Percentiles rank a stretch among this genome's conserved stretches.
phyloP scores from a whole-genome alignment of 2,888 invertebrate species.

The Brachylomia viminalis region DNA sequence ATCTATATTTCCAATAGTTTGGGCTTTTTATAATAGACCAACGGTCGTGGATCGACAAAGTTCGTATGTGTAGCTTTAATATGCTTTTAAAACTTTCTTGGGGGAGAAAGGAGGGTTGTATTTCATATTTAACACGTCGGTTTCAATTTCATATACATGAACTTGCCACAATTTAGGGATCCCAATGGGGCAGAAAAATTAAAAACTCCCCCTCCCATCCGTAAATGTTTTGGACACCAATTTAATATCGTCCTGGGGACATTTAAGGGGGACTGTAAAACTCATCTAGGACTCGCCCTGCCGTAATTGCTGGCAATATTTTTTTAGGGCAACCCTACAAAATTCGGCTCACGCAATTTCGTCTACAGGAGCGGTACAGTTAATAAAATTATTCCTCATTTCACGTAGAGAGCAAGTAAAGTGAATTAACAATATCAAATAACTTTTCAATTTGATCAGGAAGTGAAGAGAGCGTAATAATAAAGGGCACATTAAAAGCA shows the following conservation, averaged over 20 bases:
- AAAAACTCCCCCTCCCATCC: neutral
- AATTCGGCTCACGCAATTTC: conserved; percentile 8
- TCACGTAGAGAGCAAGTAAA: conserved; percentile 14
- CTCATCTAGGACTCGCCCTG: conserved; percentile 37
- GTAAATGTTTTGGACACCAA: conserved; percentile 22
- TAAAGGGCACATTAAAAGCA: conserved; percentile 48
- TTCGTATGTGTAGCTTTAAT: neutral
- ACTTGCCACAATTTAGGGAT: conserved; percentile 21
- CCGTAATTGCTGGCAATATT: conserved; percentile 40
- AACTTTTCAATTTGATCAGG: conserved; percentile 33
- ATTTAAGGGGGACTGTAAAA: conserved; percentile 26
- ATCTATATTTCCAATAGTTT: neutral
- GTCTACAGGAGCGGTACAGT: neutral
- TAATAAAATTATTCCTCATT: conserved; percentile 19
- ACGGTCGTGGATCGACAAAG: neutral
- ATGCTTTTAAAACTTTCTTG: conserved; percentile 12
- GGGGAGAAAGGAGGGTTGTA: neutral
- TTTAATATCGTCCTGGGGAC: conserved; percentile 40
- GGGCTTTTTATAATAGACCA: neutral
- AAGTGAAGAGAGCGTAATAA: conserved; percentile 42
- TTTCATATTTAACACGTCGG: conserved; percentile 22
- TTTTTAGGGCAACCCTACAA: conserved; percentile 27
- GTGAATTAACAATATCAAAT: conserved; percentile 29
- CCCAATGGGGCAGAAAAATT: conserved; percentile 28
- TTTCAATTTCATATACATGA: conserved; percentile 35